Evolutionary conservation across 2,888 invertebrate genomes (phyloP).

Genomic region (Pollenia amentaria): DNA sequence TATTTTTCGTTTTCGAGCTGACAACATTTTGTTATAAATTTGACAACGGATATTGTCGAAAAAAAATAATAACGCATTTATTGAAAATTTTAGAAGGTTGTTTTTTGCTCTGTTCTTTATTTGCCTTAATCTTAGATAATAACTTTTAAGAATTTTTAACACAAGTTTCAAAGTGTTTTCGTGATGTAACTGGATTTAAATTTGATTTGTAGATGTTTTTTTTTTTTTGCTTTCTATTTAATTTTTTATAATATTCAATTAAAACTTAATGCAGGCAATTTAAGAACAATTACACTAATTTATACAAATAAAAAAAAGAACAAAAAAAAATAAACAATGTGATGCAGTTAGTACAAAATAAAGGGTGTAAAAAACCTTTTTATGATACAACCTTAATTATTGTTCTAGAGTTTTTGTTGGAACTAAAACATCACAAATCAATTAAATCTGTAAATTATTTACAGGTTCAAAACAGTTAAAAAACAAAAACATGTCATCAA

Average conservation of each 20-base stretch:
- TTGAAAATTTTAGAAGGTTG: too few relatives aligned
- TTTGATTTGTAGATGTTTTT: background rate
- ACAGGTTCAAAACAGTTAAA: background rate
- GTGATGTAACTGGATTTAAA: background rate
- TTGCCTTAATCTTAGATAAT: too few relatives aligned
- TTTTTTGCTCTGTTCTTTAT: too few relatives aligned
- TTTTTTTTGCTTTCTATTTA: background rate
- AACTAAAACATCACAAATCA: constrained; percentile 48
- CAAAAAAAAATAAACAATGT: background rate
- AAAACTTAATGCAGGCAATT: constrained; percentile 12
- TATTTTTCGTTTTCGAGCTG: too few relatives aligned
- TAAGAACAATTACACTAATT: constrained; percentile 8
- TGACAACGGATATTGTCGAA: too few relatives aligned
- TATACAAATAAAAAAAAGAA: background rate
- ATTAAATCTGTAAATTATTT: constrained; percentile 49
- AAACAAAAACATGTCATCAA: background rate
- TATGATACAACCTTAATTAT: constrained; percentile 14
- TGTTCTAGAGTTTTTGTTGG: constrained; percentile 14
- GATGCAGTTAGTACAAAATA: too few relatives aligned
- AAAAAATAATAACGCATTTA: too few relatives aligned
- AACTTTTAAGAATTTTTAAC: too few relatives aligned
- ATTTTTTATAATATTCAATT: constrained; percentile 24
- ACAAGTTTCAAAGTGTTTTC: background rate
- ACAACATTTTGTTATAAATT: too few relatives aligned
- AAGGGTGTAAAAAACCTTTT: constrained; percentile 8